Evolutionary conservation across 2,797 vertebrate genomes (phyloP), one percentile per base, ranked within the genome.

Genomic region (Phyllotis vaccarum): DNA sequence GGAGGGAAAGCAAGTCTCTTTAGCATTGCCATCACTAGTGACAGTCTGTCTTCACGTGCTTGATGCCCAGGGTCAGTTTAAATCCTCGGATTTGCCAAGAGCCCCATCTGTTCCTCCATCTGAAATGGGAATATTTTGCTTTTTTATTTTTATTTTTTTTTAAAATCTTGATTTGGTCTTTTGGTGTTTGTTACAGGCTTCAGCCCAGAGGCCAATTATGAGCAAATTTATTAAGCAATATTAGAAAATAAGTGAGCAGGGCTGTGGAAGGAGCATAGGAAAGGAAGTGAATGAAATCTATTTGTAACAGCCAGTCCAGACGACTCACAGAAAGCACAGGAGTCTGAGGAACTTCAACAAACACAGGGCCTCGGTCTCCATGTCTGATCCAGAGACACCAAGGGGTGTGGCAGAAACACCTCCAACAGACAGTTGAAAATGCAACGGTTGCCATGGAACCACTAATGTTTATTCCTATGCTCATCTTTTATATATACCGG

Each of bases 51-150:
- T 98, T 98, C 98, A 98, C 98, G 92, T 95, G 98, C 97, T 95
- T 97, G 98, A 98, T 98, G 98, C 98, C 97, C 98, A 98, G 98
- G 98, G 99, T 99, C 98, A 99, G 95, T 98, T 98, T 98, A 97
- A 98, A 98, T 97, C 98, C 98, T 98, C 97, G 54, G 89, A 98
- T 97, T 98, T 98, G 98, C 98, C 98, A 98, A 98, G 98, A 98
- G 96, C 96, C 97, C 98, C 99, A 99, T 98, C 99, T 98, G 98
- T 98, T 99, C 97, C 97, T 98, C 98, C 98, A 98, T 98, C 98
- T 98, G 98, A 99, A 98, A 98, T 97, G 98, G 97, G 98, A 98
- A 98, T 98, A 97, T 97, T 98, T 98, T 98, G 98, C 98, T 98
- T 97, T 98, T 98, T 98, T n/a, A n/a, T 98, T 97, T 98, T 98